A percentile compares a stretch with the other conserved stretches of the same genome.
Conservation (phyloP, 2,888 invertebrate species). For the Cosmorhoe ocellata region DNA sequence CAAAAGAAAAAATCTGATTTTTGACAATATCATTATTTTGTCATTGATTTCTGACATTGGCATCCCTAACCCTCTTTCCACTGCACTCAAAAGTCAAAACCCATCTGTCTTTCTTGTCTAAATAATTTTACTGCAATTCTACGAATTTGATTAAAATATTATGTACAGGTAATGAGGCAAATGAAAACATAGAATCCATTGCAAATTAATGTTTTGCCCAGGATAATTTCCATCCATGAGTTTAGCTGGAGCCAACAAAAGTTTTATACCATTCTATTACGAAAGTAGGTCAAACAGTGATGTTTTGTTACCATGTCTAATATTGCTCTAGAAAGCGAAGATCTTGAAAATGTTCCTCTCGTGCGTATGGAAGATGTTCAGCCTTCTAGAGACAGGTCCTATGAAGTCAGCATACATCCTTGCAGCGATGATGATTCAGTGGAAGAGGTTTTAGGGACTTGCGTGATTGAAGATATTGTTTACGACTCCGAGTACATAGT, state of each 20-base stretch:
- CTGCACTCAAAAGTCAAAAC: no score
- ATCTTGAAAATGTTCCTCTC: conserved; percentile 64
- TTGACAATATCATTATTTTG: no score
- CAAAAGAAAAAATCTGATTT: no score
- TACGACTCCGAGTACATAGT: conserved; percentile 52
- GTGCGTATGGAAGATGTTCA: conserved; percentile 73
- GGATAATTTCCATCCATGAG: conserved; percentile 2
- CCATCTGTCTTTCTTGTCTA: no score
- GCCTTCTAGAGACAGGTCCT: conserved; percentile 52
- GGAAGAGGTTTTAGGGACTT: conserved; percentile 46
- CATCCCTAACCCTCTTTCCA: no score
- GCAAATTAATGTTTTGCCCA: not conserved
- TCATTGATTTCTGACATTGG: no score
- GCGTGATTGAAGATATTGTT: conserved; percentile 46
- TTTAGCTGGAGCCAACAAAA: not conserved
- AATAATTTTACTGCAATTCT: no score
- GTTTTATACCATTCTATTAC: conserved; percentile 9
- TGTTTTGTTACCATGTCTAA: conserved; percentile 54
- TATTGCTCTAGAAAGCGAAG: conserved; percentile 58
- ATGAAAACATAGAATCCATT: not conserved
- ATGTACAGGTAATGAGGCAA: no score
- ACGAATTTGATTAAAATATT: no score
- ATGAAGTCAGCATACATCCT: conserved; percentile 30
- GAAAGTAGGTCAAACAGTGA: conserved; percentile 29
- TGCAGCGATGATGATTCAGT: conserved; percentile 32